A percentile compares a stretch with the other conserved stretches of the same genome.
These are phyloP conservation scores for Solen grandis DNA, from an alignment of 1,140 invertebrate species.

Conservation along the genomic window DNA sequence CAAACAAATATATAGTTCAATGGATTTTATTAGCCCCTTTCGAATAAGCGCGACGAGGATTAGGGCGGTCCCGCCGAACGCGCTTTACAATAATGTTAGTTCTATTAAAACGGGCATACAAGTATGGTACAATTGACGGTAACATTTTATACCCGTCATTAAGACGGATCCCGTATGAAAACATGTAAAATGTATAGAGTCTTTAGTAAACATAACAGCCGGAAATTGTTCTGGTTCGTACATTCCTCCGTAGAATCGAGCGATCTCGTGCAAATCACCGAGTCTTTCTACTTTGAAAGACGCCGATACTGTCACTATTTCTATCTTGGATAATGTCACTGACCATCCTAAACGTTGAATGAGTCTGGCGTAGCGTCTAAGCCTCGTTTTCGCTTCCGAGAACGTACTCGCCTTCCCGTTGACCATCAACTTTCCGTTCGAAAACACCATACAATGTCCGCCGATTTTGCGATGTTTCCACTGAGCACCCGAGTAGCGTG, in stretches of 20 bases:
- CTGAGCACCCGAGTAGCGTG: not conserved
- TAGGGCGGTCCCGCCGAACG: slow-evolving; percentile 7
- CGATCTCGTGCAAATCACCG: not conserved
- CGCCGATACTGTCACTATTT: slow-evolving; percentile 3
- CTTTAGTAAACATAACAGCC: slow-evolving; percentile 6
- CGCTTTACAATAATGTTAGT: slow-evolving; percentile 3
- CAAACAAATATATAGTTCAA: not conserved
- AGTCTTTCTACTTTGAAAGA: slow-evolving; percentile 1
- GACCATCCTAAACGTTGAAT: slow-evolving; percentile 12
- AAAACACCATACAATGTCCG: slow-evolving; percentile 22
- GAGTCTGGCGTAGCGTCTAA: slow-evolving; percentile 13
- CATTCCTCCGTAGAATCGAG: not conserved
- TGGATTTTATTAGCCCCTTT: slow-evolving; percentile 10
- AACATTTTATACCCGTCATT: slow-evolving; percentile 19
- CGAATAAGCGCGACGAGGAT: not conserved
- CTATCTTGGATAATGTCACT: not conserved
- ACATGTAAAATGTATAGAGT: slow-evolving; percentile 11
- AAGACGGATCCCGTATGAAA: slow-evolving; percentile 16
- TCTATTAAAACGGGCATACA: slow-evolving; percentile 14
- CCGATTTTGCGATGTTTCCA: not conserved
- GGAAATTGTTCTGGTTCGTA: slow-evolving; percentile 12
- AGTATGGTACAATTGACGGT: slow-evolving; percentile 20
- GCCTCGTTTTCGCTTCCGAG: not conserved
- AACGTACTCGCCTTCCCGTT: not conserved
- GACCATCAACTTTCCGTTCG: no score